Base-by-base conservation (phyloP, 2,797 vertebrate genomes). In the Pseudochromis fuscus region DNA sequence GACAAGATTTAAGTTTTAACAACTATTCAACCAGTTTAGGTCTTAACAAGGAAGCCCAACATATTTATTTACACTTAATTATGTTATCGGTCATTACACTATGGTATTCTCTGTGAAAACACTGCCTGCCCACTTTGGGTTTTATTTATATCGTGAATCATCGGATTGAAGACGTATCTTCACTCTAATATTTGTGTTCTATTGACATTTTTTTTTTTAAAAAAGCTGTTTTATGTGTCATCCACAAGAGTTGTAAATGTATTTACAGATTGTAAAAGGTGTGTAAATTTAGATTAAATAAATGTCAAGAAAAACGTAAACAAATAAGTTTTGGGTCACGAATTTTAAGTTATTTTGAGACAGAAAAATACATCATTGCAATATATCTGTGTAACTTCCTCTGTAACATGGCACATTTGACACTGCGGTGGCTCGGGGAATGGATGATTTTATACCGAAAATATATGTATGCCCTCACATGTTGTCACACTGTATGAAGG, bases 91-190 rank as follows among this genome's bases (percentile, higher is more conserved):
- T 63, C n/a, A 53, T 82, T 56, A 58, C 44, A 40, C 9, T 31
- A 13, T 60, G 75, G 66, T 58, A 30, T 77, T 71, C 7, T 66
- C 53, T 12, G 12, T 72, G 45, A 55, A 67, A 46, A 48, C 49
- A 65, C 21, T 28, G 18, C 45, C 37, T 67, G 58, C 40, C 35
- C 23, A 27, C 57, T 37, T 11, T n/a, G 10, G 55, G 56, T 30
- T 77, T 66, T 67, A 44, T 70, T 81, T 78, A 49, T 48, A 33
- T 42, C 11, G 23, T 70, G 72, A 83, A 70, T 76, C 72, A 79
- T 24, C 6, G 7, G 33, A 53, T 19, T 44, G 24, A 67, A 74
- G 45, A 76, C 38, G 19, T 58, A 38, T 58, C 11, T 60, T 37
- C 18, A 5, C 48, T 50, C n/a, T 58, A 62, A 63, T 67, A 61